A percentile compares a stretch with the other conserved stretches of the same genome.
Evolutionary conservation across 2,888 invertebrate species (phyloP).

Genomic region (Leucophora obtusa): DNA sequence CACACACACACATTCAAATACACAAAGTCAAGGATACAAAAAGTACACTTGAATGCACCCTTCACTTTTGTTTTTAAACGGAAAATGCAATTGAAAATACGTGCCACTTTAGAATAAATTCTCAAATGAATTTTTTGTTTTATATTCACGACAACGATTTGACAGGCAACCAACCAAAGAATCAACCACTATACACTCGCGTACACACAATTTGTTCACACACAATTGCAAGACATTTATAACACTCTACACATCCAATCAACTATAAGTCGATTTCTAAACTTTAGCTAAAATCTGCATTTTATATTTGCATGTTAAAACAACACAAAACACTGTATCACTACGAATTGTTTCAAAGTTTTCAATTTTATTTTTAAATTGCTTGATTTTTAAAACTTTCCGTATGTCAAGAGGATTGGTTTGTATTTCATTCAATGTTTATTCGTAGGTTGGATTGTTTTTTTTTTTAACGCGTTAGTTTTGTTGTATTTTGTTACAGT

Average conservation of each 20-base stretch:
- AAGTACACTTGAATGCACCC: constrained; percentile 22
- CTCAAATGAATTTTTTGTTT: constrained; percentile 12
- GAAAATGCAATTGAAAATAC: constrained; percentile 36
- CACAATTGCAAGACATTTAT: constrained; percentile 33
- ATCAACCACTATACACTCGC: constrained; percentile 3
- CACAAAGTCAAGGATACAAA: constrained; percentile 17
- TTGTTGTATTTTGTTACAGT: constrained; percentile 66
- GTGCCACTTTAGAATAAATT: constrained; percentile 47
- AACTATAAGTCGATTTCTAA: constrained; percentile 15
- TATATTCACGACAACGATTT: neutral
- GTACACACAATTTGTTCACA: constrained; percentile 7
- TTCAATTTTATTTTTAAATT: constrained; percentile 37
- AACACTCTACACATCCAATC: neutral
- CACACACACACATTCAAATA: constrained; percentile 1
- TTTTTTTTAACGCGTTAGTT: constrained; percentile 42
- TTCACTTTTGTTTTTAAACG: constrained; percentile 28
- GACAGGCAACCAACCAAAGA: constrained; percentile 26
- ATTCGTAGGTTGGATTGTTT: constrained; percentile 10
- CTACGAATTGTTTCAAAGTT: constrained; percentile 33
- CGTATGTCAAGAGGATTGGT: neutral
- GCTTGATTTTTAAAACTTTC: constrained; percentile 37
- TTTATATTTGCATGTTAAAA: constrained; percentile 7
- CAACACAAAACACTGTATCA: neutral
- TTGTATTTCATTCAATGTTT: neutral
- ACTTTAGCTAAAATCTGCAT: constrained; percentile 1